These are phyloP conservation scores for Penaeus chinensis DNA, from an alignment of 1,140 invertebrate genomes.

Conservation along the genomic window DNA sequence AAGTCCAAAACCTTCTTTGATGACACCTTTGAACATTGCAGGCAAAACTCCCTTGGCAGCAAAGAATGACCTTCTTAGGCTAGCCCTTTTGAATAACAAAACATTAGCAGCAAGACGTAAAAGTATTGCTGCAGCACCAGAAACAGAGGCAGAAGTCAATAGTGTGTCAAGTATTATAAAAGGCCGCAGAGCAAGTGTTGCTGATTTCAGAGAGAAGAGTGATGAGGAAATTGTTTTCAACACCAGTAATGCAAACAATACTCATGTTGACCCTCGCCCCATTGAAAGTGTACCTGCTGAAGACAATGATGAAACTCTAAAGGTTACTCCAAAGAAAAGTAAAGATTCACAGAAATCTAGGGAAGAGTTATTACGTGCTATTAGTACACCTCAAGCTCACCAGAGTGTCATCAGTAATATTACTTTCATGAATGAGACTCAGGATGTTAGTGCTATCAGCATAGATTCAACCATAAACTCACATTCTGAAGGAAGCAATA, in stretches of 20 bases:
- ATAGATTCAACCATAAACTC: constrained; percentile 12
- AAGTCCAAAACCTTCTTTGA: too few relatives aligned
- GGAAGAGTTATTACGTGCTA: constrained; percentile 52
- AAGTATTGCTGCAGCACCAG: background rate
- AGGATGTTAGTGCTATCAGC: constrained; percentile 59
- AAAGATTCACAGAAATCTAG: constrained; percentile 12
- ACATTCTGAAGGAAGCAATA: background rate
- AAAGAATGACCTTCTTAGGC: constrained; percentile 7
- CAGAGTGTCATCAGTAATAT: constrained; percentile 58
- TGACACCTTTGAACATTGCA: background rate
- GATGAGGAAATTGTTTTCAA: too few relatives aligned
- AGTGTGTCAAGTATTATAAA: background rate
- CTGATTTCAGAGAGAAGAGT: constrained; percentile 25
- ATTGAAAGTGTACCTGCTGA: background rate
- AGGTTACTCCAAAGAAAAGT: background rate
- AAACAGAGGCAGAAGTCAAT: background rate
- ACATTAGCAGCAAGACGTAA: constrained; percentile 17
- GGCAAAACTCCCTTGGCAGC: background rate
- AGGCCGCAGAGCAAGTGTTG: constrained; percentile 24
- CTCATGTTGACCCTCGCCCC: too few relatives aligned
- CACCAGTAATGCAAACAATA: too few relatives aligned
- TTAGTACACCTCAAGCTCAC: constrained; percentile 55
- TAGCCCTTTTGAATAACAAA: constrained; percentile 15
- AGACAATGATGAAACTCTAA: background rate
- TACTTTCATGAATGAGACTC: constrained; percentile 62